These are phyloP conservation scores for Heliconius sara DNA, from an alignment of 2,888 invertebrate genomes.

Conservation along the genomic window DNA sequence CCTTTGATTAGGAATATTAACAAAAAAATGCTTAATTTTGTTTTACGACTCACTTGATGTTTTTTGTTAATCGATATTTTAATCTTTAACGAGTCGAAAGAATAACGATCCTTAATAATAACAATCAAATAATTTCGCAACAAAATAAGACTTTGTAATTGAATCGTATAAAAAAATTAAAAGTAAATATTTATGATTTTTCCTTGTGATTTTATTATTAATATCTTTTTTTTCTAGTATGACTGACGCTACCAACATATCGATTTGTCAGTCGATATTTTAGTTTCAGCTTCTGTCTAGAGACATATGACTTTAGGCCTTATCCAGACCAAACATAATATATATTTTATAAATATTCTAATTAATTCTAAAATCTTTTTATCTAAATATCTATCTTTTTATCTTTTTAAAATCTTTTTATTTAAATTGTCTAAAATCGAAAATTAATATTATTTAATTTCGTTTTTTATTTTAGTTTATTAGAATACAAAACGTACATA, in stretches of 20 bases:
- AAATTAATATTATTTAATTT: neutral
- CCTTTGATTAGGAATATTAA: neutral
- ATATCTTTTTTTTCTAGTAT: neutral
- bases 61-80: constrained; percentile 9
- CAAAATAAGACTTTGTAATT: neutral
- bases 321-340: too few relatives aligned
- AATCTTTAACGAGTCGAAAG: neutral
- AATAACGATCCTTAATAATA: neutral
- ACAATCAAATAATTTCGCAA: constrained; percentile 5
- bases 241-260: neutral
- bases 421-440: too few relatives aligned
- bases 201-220: neutral
- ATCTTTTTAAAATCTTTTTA: too few relatives aligned
- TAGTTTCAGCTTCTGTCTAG: neutral
- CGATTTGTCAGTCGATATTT: neutral
- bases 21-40: constrained; percentile 8
- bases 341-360: neutral
- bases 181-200: neutral
- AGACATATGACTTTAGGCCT: neutral
- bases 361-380: too few relatives aligned
- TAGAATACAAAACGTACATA: too few relatives aligned
- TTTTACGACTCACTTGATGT: constrained; percentile 1
- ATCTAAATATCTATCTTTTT: too few relatives aligned
- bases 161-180: neutral
- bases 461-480: too few relatives aligned